These are phyloP conservation scores for Mythimna loreyi DNA, from an alignment of 2,888 invertebrate genomes.

Conservation along the genomic window DNA sequence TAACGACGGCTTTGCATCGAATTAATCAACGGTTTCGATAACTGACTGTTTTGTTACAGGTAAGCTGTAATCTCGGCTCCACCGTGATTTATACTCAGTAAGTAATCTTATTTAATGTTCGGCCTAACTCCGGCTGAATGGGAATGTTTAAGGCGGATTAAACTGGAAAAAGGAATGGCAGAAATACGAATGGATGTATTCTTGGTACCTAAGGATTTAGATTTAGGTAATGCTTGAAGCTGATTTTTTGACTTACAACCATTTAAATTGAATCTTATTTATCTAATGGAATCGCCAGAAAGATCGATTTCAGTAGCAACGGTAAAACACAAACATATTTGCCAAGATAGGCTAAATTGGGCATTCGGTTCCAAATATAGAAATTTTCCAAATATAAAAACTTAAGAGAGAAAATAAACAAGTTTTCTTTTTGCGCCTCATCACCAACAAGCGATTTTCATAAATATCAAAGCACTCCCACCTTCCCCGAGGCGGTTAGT, in stretches of 20 bases:
- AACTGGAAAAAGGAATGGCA: slow-evolving; percentile 2
- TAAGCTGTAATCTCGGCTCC: slow-evolving; percentile 58
- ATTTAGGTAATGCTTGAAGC: not conserved
- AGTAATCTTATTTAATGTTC: slow-evolving; percentile 56
- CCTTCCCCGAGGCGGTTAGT: slow-evolving; percentile 23
- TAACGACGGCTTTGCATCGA: slow-evolving; percentile 39
- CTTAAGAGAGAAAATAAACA: not conserved
- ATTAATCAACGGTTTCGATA: slow-evolving; percentile 59
- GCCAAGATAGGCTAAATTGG: not conserved
- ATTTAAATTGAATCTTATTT: not conserved
- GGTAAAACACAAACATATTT: not conserved
- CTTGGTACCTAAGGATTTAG: not conserved
- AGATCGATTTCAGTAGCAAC: not conserved
- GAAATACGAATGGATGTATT: slow-evolving; percentile 1
- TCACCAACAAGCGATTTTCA: slow-evolving; percentile 41
- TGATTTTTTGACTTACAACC: not conserved
- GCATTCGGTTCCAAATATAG: not conserved
- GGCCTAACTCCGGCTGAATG: slow-evolving; percentile 25
- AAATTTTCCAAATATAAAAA: slow-evolving; percentile 1
- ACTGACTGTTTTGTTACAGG: slow-evolving; percentile 65
- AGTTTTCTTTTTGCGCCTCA: slow-evolving; percentile 20
- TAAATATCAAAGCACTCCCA: slow-evolving; percentile 51
- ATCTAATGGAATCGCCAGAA: not conserved
- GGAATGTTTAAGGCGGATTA: slow-evolving; percentile 35
- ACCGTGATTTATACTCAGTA: slow-evolving; percentile 61